phyloP scores from a whole-genome alignment of 2,113 vertebrate genomes.

The Triplophysa dalaica region DNA sequence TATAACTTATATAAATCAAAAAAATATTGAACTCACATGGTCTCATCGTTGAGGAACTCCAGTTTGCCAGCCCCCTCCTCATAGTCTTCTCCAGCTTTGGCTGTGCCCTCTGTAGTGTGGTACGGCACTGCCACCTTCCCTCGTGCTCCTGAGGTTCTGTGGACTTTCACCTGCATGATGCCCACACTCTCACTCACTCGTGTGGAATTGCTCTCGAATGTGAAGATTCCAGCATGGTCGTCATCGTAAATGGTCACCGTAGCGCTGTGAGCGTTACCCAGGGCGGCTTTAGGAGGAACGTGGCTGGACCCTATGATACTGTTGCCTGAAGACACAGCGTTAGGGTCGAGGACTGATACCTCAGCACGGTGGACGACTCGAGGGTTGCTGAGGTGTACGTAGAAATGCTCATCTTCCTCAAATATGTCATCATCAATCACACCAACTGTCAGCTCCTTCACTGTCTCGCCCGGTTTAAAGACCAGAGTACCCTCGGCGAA shows the following conservation, averaged over 20 bases:
- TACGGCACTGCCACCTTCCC: constrained; percentile 82
- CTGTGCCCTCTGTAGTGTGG: constrained; percentile 78
- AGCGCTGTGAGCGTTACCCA: constrained; percentile 71
- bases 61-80: constrained; percentile 80
- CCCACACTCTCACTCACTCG: constrained; percentile 83
- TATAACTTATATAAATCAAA: background rate
- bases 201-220: constrained; percentile 72
- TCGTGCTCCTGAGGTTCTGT: constrained; percentile 80
- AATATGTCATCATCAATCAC: constrained; percentile 87
- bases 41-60: constrained; percentile 84
- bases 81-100: constrained; percentile 82
- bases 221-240: constrained; percentile 84
- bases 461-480: constrained; percentile 79
- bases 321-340: constrained; percentile 70
- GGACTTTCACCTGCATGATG: constrained; percentile 80
- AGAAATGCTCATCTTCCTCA: constrained; percentile 84
- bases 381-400: constrained; percentile 80
- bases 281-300: constrained; percentile 70
- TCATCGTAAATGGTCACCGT: constrained; percentile 86
- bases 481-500: constrained; percentile 81
- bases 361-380: constrained; percentile 71
- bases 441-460: constrained; percentile 78
- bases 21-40: constrained; percentile 74
- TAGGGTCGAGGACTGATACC: constrained; percentile 71
- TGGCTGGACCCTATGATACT: constrained; percentile 64